phyloP scores from a whole-genome alignment of 2,797 vertebrate genomes.

The Neosalanx taihuensis region DNA sequence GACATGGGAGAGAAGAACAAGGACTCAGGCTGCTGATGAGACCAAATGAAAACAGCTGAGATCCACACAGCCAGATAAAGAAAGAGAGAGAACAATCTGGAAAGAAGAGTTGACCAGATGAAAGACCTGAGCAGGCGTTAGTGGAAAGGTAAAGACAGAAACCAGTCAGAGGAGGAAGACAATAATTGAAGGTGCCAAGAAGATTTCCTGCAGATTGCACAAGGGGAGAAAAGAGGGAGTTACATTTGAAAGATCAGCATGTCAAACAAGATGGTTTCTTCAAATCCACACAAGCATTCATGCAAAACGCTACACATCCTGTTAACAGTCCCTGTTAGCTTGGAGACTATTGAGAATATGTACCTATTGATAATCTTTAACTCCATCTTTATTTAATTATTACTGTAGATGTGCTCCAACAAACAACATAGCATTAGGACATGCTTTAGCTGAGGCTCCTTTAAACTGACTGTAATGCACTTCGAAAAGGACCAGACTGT shows the following conservation, averaged over 20 bases:
- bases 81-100: constrained; percentile 53
- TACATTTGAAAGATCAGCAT: constrained; percentile 73
- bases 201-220: constrained; percentile 81
- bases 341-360: constrained; percentile 8
- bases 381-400: constrained; percentile 8
- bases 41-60: constrained; percentile 49
- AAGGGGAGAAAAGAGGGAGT: constrained; percentile 81
- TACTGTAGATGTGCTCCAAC: constrained; percentile 17
- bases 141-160: constrained; percentile 58
- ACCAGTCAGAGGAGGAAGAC: constrained; percentile 58
- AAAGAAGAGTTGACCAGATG: constrained; percentile 58
- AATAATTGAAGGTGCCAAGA: constrained; percentile 59
- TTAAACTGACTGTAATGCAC: constrained; percentile 26
- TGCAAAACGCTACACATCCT: constrained; percentile 9
- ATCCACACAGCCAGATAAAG: constrained; percentile 42
- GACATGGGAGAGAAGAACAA: constrained; percentile 22
- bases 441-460: constrained; percentile 4
- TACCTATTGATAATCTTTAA: background rate
- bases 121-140: constrained; percentile 58
- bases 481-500: constrained; percentile 19
- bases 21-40: constrained; percentile 56
- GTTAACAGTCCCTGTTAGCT: constrained; percentile 4
- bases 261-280: constrained; percentile 55
- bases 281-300: constrained; percentile 27
- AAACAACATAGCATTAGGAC: constrained; percentile 19